Percentiles rank a stretch among this genome's conserved stretches.
These are phyloP conservation scores for Acleris laterana DNA, from an alignment of 2,888 invertebrate species.

Conservation along the genomic window DNA sequence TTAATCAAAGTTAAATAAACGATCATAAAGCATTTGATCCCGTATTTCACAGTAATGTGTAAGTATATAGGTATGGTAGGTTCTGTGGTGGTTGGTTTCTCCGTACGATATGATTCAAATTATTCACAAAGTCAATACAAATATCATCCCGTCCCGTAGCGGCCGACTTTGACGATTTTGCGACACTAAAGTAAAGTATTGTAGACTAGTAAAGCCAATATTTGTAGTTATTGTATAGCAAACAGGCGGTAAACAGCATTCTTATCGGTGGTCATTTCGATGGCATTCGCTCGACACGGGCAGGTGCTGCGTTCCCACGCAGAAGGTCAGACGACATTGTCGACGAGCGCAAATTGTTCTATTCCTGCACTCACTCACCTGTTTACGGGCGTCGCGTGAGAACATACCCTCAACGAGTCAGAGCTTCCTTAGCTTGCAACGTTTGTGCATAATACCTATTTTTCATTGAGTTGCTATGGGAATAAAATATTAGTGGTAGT, in stretches of 20 bases:
- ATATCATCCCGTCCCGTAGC: background rate
- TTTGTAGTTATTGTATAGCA: background rate
- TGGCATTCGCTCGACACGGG: conserved; percentile 48
- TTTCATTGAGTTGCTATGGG: background rate
- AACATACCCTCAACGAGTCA: background rate
- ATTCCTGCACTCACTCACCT: conserved; percentile 67
- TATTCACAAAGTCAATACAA: background rate
- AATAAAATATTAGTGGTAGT: too few relatives aligned
- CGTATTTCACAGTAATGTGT: background rate
- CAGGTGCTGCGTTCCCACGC: conserved; percentile 76
- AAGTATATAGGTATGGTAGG: background rate
- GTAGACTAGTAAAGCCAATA: background rate
- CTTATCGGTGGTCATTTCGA: conserved; percentile 20
- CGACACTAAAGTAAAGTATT: too few relatives aligned
- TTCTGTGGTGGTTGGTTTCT: background rate
- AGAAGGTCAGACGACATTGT: conserved; percentile 47
- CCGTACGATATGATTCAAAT: background rate
- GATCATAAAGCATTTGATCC: too few relatives aligned
- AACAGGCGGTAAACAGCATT: conserved; percentile 1
- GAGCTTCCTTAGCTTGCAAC: background rate
- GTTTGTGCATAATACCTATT: background rate
- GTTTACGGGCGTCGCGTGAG: conserved; percentile 38
- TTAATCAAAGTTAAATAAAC: too few relatives aligned
- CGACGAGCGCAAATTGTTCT: conserved; percentile 63
- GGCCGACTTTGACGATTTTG: too few relatives aligned